These are phyloP conservation scores for Mythimna lalbum DNA, from an alignment of 2,888 invertebrate species.

Conservation along the genomic window DNA sequence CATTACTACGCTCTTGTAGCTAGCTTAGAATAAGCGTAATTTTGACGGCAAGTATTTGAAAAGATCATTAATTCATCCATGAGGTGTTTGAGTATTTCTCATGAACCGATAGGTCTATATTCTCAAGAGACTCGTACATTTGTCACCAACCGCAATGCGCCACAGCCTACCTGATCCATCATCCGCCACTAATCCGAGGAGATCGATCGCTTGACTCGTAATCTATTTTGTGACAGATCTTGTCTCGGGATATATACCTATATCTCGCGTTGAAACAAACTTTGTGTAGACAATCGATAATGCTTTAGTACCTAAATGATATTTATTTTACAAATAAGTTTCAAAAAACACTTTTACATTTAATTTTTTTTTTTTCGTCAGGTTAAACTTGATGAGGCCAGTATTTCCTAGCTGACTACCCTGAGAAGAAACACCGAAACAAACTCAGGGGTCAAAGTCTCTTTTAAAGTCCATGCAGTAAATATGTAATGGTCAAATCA, in stretches of 20 bases:
- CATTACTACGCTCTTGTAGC: not conserved
- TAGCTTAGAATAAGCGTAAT: not conserved
- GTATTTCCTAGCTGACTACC: no score
- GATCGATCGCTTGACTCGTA: constrained; percentile 40
- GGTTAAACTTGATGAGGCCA: no score
- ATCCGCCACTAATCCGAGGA: constrained; percentile 27
- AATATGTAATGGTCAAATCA: no score
- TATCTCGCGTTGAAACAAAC: not conserved
- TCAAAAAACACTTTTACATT: no score
- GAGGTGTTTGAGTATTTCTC: not conserved
- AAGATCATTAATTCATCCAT: not conserved
- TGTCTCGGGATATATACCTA: not conserved
- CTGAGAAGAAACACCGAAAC: no score
- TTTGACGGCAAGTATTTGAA: not conserved
- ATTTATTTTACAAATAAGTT: no score
- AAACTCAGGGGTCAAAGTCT: no score
- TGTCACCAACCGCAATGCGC: constrained; percentile 45
- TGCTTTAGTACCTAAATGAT: no score
- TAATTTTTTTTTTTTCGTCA: no score
- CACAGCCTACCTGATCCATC: constrained; percentile 47
- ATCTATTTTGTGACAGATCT: constrained; percentile 31
- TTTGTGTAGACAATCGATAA: not conserved
- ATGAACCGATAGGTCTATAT: not conserved
- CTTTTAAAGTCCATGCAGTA: no score
- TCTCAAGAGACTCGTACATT: constrained; percentile 3